Evolutionary conservation across 2,888 invertebrate genomes (phyloP).

Genomic region (Prostheceraeus crozeri): DNA sequence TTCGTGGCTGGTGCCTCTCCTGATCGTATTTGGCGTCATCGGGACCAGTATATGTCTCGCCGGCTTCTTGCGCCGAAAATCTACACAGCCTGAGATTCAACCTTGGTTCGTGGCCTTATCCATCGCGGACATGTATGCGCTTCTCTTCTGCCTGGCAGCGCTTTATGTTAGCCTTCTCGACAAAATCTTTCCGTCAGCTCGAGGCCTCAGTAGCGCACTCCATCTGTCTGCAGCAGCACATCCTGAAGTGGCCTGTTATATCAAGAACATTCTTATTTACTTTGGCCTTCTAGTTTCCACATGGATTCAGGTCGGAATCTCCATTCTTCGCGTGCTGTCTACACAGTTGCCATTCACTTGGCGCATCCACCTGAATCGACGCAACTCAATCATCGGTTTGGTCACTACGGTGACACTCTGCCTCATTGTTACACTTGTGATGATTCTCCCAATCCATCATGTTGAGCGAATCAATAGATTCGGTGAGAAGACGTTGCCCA

Average conservation of each 20-base stretch:
- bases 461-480: not conserved
- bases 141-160: conserved; percentile 32
- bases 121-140: conserved; percentile 34
- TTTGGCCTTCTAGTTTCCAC: conserved; percentile 24
- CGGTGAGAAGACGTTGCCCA: not conserved
- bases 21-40: conserved; percentile 34
- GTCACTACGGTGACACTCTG: not conserved
- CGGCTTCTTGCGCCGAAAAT: conserved; percentile 30
- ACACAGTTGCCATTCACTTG: conserved; percentile 24
- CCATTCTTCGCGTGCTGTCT: conserved; percentile 23
- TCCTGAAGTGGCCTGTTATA: conserved; percentile 30
- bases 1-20: conserved; percentile 47
- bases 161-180: conserved; percentile 22
- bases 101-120: conserved; percentile 36
- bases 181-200: no score
- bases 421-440: conserved; percentile 4
- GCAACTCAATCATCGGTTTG: conserved; percentile 25
- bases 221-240: no score
- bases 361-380: not conserved
- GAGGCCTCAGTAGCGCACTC: no score
- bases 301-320: conserved; percentile 35
- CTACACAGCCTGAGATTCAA: conserved; percentile 32
- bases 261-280: conserved; percentile 27
- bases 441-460: conserved; percentile 16
- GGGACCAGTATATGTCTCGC: conserved; percentile 33